These are phyloP conservation scores for Odontomachus brunneus DNA, from an alignment of 1,140 invertebrate genomes.

Conservation along the genomic window DNA sequence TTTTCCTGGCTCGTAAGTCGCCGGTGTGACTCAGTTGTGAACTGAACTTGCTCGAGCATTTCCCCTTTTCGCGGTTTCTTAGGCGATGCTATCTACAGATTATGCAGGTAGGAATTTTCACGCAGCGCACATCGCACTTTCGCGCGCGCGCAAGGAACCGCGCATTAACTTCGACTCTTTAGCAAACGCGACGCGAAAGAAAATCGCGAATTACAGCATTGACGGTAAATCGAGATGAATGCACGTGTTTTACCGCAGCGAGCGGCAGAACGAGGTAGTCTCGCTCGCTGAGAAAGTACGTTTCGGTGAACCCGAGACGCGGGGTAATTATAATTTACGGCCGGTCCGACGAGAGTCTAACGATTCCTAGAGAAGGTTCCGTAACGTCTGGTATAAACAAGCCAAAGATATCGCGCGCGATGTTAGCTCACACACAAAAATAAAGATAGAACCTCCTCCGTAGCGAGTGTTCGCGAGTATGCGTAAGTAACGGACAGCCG, in stretches of 20 bases:
- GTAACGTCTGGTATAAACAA: slow-evolving; percentile 70
- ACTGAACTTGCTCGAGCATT: too few species aligned
- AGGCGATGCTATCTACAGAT: too few species aligned
- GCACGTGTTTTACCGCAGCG: not conserved
- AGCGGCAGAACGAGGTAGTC: not conserved
- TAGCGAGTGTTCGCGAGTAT: slow-evolving; percentile 52
- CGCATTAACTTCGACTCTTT: not conserved
- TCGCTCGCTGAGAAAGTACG: slow-evolving; percentile 30
- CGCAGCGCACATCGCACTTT: too few species aligned
- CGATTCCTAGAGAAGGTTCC: slow-evolving; percentile 66
- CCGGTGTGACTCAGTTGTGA: not conserved
- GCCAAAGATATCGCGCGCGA: slow-evolving; percentile 71
- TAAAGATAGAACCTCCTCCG: slow-evolving; percentile 67
- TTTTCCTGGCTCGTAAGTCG: not conserved
- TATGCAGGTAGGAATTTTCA: too few species aligned
- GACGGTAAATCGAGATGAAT: slow-evolving; percentile 17
- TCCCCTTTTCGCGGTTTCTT: not conserved
- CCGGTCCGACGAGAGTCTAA: slow-evolving; percentile 61
- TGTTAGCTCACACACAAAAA: slow-evolving; percentile 68
- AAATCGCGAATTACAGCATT: not conserved
- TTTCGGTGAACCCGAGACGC: not conserved
- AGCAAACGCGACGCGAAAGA: not conserved
- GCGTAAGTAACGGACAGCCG: slow-evolving; percentile 45
- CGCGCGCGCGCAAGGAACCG: too few species aligned
- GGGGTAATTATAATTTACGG: slow-evolving; percentile 62